Base-by-base conservation (phyloP, 2,888 invertebrate species). In the Plemyria rubiginata region DNA sequence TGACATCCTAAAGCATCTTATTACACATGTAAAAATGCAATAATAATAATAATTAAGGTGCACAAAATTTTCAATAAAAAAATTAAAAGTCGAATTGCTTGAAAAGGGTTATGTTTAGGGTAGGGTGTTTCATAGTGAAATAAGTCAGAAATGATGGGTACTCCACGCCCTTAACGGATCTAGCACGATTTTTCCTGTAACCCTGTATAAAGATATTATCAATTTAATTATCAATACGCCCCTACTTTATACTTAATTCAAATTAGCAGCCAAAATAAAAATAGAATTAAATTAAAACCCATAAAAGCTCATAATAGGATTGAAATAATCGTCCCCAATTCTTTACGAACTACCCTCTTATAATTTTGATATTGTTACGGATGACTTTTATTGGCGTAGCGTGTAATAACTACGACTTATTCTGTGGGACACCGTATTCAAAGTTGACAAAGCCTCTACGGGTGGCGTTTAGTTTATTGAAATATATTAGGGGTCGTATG, bases 311-410 rank as follows among this genome's bases (percentile, higher is more conserved):
- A 61, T 70, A 67, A 70, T 67, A 38, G 61, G 36, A 65, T 70
- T 62, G 56, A 62, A 62, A 62, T 70, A 69, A 72, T 67, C 46
- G 65, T 60, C 51, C 64, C 69, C 60, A 49, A 51, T 54, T 64
- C 60, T 63, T 65, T 55, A 59, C 49, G 15, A 70, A 71, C 71
- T 72, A 65, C 70, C 72, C 72, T 68, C 73, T 67, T 70, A 11
- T 11, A 73, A 70, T 70, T 68, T 70, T 54, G 54, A 54, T 66
- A 63, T 68, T 65, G 72, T 75, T 74, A 70, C 65, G 64, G 64
- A 54, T 70, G 76, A 74, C 72, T 70, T 74, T 74, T 73, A 76
- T 74, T 65, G 58, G 67, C 36, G 28, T 54, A 15, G 32, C 41
- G 12, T 5, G 56, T 48, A 56, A 15, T 29, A 38, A 22, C 13